Base-by-base conservation (phyloP, 1,140 invertebrate genomes). In the Chelonus insularis region DNA sequence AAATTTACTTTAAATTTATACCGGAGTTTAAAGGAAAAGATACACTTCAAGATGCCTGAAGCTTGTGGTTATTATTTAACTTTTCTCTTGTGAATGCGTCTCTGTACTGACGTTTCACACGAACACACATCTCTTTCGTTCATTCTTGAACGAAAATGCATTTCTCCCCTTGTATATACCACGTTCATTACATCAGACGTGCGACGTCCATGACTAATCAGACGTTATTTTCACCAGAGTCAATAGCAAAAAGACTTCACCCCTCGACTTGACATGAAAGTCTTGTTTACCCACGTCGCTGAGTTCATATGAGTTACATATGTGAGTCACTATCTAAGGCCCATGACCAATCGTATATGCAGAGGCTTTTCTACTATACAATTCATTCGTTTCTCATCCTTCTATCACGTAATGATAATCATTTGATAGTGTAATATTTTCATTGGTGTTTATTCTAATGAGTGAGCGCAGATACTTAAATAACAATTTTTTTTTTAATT, bases 191-290 rank as follows among this genome's bases (percentile, higher is more conserved):
- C 43, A 36, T 48, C 14, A 36, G 52, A 37, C 25, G 16, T 55
- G 20, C 47, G 57, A 60, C 47, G 37, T 29, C 57, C 57, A 50
- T 60, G 48, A 60, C 57, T 12, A 60, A 60, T 60, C 37, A 58
- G 39, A 47, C 25, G 41, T 48, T 32, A 48, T 57, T 57, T 45
- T 32, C 43, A 29, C n/a, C 29, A 58, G 57, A 58, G 57, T 58
- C 57, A 58, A 58, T 58, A 58, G 4, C 32, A 37, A 39, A 12
- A 47, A 32, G 32, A 48, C 47, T 60, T 29, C 34, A 37, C 57
- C 48, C 57, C 21, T 20, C 18, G 37, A 45, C 32, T 29, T 34
- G 41, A 41, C 39, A 32, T 18, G 21, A 45, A 41, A 41, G 6
- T 48, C 47, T 34, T 59, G 45, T 47, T 50, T 48, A 48, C 45